Evolutionary conservation across 2,888 invertebrate species (phyloP).

Genomic region (Drosophila fulvimacula): DNA sequence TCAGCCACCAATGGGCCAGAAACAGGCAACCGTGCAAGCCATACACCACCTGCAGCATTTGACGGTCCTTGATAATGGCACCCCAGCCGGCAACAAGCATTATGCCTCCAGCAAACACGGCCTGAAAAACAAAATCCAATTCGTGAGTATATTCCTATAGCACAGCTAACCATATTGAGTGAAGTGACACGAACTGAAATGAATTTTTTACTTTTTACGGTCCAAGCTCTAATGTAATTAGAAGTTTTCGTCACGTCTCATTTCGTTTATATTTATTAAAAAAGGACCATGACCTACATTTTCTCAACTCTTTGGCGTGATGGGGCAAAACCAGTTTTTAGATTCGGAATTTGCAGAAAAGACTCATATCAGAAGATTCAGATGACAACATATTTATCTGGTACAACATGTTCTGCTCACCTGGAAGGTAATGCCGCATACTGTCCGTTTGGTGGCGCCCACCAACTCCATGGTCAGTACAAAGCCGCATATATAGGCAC

Average conservation of each 20-base stretch:
- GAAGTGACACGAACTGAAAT: too few relatives aligned
- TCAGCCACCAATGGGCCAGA: slow-evolving; percentile 93
- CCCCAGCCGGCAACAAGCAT: slow-evolving; percentile 95
- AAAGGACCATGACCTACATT: neutral
- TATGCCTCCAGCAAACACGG: slow-evolving; percentile 91
- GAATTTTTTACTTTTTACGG: neutral
- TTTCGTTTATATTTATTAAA: neutral
- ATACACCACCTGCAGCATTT: slow-evolving; percentile 91
- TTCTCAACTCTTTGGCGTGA: neutral
- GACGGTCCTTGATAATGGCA: slow-evolving; percentile 89
- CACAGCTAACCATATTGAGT: too few relatives aligned
- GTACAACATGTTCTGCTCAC: slow-evolving; percentile 37
- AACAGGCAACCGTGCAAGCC: slow-evolving; percentile 91
- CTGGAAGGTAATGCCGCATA: slow-evolving; percentile 90
- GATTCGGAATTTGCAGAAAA: neutral
- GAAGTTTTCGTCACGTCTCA: neutral
- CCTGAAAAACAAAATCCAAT: slow-evolving; percentile 85
- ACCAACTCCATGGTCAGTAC: slow-evolving; percentile 92
- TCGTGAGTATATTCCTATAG: neutral
- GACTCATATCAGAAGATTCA: neutral
- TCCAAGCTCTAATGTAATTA: neutral
- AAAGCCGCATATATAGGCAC: slow-evolving; percentile 86
- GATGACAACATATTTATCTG: neutral
- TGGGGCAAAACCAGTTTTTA: neutral
- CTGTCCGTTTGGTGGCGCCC: slow-evolving; percentile 91